phyloP scores from a whole-genome alignment of 2,113 vertebrate species.

The Nycticorax nycticorax region DNA sequence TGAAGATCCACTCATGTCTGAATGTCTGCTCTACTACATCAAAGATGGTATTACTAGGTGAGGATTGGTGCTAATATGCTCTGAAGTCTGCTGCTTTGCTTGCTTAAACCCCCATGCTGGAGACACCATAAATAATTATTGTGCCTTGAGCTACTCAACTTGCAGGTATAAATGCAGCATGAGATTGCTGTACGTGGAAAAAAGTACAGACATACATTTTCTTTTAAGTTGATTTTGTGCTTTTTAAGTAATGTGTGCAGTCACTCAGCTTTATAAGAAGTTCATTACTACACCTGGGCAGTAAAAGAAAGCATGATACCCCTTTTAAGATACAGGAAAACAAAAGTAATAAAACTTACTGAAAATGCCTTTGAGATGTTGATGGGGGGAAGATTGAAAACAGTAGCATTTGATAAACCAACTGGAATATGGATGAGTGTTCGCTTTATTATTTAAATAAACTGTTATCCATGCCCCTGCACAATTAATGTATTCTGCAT shows the following conservation, averaged over 20 bases:
- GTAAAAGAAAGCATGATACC: not conserved
- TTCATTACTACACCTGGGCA: not conserved
- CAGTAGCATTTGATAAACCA: not conserved
- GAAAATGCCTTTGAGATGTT: not conserved
- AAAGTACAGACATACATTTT: not conserved
- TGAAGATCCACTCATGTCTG: constrained; percentile 98
- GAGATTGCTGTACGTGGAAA: not conserved
- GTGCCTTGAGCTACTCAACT: not conserved
- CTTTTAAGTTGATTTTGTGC: not conserved
- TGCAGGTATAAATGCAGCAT: not conserved
- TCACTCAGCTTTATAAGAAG: not conserved
- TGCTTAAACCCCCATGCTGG: not conserved
- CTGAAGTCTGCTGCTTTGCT: not conserved
- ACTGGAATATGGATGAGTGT: not conserved
- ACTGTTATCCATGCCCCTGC: not conserved
- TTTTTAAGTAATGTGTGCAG: not conserved
- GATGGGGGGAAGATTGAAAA: not conserved
- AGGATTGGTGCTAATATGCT: not conserved
- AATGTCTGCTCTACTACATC: constrained; percentile 98
- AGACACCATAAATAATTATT: not conserved
- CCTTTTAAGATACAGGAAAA: not conserved
- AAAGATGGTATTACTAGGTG: constrained; percentile 98
- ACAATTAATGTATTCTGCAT: not conserved
- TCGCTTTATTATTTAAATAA: not conserved
- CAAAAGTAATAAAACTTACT: not conserved